A percentile compares a stretch with the other conserved stretches of the same genome.
Evolutionary conservation across 2,113 vertebrate species (phyloP).

Genomic region (Onychostruthus taczanowskii): DNA sequence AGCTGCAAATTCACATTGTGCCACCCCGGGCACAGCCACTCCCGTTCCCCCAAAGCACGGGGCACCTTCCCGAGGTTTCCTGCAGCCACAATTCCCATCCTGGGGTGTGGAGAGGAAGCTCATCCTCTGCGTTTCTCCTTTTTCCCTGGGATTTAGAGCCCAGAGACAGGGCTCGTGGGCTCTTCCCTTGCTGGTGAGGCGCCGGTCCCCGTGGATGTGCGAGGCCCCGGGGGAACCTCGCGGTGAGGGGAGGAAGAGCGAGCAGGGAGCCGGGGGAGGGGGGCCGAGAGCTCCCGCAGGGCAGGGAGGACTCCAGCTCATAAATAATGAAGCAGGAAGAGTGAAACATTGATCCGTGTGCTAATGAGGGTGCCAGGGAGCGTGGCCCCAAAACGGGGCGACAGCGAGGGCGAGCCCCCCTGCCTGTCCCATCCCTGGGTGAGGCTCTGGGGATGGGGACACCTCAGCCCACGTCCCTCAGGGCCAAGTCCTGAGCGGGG

Average conservation of each 20-base stretch:
- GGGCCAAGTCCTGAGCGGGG: rapidly evolving
- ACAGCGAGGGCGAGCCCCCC: neutral
- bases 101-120: neutral
- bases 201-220: neutral
- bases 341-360: constrained; percentile 2
- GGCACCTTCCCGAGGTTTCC: rapidly evolving
- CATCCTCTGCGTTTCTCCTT: neutral
- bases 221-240: neutral
- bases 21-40: rapidly evolving
- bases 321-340: constrained; percentile 31
- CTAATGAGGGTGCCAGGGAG: neutral
- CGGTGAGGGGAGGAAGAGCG: rapidly evolving
- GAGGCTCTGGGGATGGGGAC: neutral
- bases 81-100: rapidly evolving
- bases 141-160: neutral
- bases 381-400: rapidly evolving
- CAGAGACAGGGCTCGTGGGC: neutral
- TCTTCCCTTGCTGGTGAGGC: neutral
- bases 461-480: neutral
- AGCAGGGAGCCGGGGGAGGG: neutral
- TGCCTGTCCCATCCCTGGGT: rapidly evolving
- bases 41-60: rapidly evolving
- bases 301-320: neutral
- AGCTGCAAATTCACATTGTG: neutral
- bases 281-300: neutral